Percentiles rank a stretch among this genome's conserved stretches.
These are phyloP conservation scores for Steinernema carpocapsae DNA, from an alignment of 2,888 invertebrate genomes.

Conservation along the genomic window DNA sequence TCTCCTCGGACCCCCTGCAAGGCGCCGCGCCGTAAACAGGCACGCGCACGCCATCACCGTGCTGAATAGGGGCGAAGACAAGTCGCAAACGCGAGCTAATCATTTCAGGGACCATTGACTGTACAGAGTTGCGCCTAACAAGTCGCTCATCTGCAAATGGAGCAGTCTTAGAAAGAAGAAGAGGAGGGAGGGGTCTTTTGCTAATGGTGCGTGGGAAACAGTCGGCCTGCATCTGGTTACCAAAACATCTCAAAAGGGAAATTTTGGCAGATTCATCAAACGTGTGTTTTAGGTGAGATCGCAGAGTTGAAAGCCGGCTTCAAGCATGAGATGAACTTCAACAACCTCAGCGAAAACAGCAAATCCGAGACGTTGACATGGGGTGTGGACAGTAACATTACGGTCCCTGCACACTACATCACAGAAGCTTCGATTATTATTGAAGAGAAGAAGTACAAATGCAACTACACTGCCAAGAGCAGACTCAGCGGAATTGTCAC, in stretches of 20 bases:
- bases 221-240: no score
- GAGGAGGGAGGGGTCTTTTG: no score
- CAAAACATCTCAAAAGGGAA: no score
- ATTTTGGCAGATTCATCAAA: no score
- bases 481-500: conserved; percentile 59
- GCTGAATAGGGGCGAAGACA: background rate
- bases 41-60: conserved; percentile 7
- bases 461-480: conserved; percentile 70
- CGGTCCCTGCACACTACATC: conserved; percentile 68
- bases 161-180: no score
- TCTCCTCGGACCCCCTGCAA: conserved; percentile 17
- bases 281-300: conserved; percentile 69
- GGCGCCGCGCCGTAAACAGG: conserved; percentile 20
- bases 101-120: conserved; percentile 34
- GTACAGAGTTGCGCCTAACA: conserved; percentile 3
- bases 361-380: conserved; percentile 70
- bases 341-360: conserved; percentile 68
- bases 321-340: conserved; percentile 69
- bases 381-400: conserved; percentile 72
- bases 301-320: conserved; percentile 70
- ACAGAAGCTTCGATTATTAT: conserved; percentile 71
- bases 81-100: conserved; percentile 28
- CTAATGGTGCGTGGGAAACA: no score
- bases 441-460: conserved; percentile 71
- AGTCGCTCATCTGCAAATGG: background rate